Conservation (phyloP, 2,113 vertebrate genomes). For the Castor canadensis region DNA sequence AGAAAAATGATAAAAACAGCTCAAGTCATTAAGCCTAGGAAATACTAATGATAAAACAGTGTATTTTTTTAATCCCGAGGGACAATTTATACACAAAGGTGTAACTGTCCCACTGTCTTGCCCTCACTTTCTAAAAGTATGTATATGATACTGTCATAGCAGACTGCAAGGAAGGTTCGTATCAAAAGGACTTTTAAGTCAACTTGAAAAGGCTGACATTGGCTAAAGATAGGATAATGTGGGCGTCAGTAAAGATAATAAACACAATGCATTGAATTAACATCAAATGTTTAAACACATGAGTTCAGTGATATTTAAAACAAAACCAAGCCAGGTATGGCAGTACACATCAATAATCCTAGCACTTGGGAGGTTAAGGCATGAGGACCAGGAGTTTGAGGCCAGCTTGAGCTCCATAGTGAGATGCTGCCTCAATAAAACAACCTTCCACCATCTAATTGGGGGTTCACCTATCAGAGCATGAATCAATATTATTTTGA, state of each 20-base stretch:
- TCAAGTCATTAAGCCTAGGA: neutral
- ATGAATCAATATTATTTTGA: neutral
- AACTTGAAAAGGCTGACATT: neutral
- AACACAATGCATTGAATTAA: neutral
- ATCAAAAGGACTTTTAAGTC: neutral
- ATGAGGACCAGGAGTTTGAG: too few species aligned
- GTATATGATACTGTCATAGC: neutral
- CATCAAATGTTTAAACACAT: neutral
- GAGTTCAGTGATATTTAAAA: neutral
- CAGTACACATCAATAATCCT: too few species aligned
- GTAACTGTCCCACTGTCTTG: neutral
- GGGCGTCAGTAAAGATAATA: neutral
- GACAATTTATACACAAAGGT: neutral
- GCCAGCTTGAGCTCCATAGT: too few species aligned
- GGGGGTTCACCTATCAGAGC: neutral
- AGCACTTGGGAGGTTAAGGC: too few species aligned
- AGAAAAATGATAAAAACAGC: neutral
- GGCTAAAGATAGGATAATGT: neutral
- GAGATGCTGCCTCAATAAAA: too few species aligned
- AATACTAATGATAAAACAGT: neutral
- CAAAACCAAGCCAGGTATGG: neutral
- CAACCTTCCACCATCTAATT: neutral
- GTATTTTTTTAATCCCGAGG: neutral
- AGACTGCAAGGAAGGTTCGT: neutral
- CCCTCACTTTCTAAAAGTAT: neutral